Percentiles rank a stretch among this genome's conserved stretches.
phyloP scores from a whole-genome alignment of 2,888 invertebrate species.

The Aporophyla lueneburgensis region DNA sequence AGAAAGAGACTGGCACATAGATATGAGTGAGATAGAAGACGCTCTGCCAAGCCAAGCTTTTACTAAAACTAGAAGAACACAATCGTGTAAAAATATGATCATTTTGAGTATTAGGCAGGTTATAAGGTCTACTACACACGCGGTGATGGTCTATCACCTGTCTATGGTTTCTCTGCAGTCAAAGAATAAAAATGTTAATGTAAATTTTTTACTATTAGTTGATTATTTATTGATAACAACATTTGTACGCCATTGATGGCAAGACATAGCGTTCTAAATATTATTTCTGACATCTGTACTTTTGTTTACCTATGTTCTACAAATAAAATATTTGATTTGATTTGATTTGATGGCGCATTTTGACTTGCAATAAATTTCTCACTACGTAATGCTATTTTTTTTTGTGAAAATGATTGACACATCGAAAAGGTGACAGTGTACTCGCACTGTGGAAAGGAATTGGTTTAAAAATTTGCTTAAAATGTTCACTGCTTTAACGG shows the following conservation, averaged over 20 bases:
- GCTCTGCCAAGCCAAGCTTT: neutral
- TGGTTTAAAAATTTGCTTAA: neutral
- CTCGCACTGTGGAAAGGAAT: neutral
- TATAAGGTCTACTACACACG: neutral
- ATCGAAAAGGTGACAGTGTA: neutral
- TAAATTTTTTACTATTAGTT: no score
- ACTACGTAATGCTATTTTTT: neutral
- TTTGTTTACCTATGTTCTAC: no score
- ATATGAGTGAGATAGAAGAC: neutral
- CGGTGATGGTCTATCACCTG: neutral
- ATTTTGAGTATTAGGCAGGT: slow-evolving; percentile 28
- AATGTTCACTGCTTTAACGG: neutral
- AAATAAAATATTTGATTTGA: no score
- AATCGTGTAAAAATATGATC: neutral
- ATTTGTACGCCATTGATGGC: no score
- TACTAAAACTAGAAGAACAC: no score
- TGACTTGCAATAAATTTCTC: no score
- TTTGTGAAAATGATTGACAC: neutral
- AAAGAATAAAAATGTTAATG: slow-evolving; percentile 15
- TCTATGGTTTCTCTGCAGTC: slow-evolving; percentile 22
- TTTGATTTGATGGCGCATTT: no score
- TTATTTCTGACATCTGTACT: no score
- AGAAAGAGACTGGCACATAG: neutral
- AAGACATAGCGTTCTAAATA: no score
- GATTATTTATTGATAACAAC: no score